These are phyloP conservation scores for Callithrix jacchus DNA, from an alignment of 2,113 vertebrate genomes.

Conservation along the genomic window DNA sequence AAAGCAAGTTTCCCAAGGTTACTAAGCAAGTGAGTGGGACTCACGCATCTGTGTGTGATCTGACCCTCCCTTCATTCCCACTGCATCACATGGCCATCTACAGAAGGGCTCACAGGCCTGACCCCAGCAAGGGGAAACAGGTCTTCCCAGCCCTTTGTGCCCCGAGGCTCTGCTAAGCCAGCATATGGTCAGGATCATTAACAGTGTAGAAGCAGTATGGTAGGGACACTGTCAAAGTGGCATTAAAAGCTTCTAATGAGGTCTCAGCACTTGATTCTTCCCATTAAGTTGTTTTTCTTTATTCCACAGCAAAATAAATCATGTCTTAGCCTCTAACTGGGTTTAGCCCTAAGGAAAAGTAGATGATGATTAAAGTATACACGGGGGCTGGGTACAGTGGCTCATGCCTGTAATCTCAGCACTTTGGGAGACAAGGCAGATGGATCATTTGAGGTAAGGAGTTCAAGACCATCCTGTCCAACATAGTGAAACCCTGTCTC, in stretches of 20 bases:
- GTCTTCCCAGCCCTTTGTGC: conserved; percentile 74
- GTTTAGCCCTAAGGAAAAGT: not conserved
- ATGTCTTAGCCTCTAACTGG: not conserved
- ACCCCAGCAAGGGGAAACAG: conserved; percentile 49
- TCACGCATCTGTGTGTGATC: not conserved
- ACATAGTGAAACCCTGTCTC: no score
- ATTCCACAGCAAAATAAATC: not conserved
- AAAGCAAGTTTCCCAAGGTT: not conserved
- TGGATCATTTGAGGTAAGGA: no score
- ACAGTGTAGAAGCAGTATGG: conserved; percentile 50
- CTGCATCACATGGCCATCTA: not conserved
- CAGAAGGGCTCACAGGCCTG: not conserved
- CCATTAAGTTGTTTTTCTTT: not conserved
- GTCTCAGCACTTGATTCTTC: conserved; percentile 9
- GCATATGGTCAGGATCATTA: conserved; percentile 70
- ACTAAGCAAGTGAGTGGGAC: not conserved
- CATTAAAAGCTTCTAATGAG: not conserved
- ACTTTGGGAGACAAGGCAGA: no score
- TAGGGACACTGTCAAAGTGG: not conserved
- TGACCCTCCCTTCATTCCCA: not conserved
- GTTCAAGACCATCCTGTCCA: no score
- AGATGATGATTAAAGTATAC: not conserved
- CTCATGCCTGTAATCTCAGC: no score
- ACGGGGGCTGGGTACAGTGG: no score
- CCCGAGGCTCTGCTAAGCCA: conserved; percentile 63